Percentiles rank a stretch among this genome's conserved stretches.
Evolutionary conservation across 2,888 invertebrate species (phyloP).

Genomic region (Anthophora plumipes): DNA sequence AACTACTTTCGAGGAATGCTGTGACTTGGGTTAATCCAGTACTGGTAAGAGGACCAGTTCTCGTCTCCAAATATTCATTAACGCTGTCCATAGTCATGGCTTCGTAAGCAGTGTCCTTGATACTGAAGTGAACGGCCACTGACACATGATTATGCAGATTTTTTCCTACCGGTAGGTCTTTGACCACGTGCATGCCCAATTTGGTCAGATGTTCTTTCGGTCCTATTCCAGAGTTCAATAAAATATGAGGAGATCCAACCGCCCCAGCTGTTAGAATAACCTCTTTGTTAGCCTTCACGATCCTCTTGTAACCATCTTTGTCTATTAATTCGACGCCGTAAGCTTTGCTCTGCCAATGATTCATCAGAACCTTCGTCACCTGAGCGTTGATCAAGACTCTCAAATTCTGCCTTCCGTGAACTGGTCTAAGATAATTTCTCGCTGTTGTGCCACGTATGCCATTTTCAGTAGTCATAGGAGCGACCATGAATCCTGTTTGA

Average conservation of each 20-base stretch:
- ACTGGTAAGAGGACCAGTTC: conserved; percentile 83
- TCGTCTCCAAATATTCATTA: conserved; percentile 79
- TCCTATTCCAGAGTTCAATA: conserved; percentile 86
- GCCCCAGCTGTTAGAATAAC: conserved; percentile 86
- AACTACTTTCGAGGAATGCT: conserved; percentile 82
- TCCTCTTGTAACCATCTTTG: conserved; percentile 80
- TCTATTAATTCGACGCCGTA: conserved; percentile 86
- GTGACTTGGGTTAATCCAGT: conserved; percentile 85
- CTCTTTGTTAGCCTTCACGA: conserved; percentile 85
- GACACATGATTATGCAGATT: conserved; percentile 83
- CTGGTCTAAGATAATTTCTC: conserved; percentile 85
- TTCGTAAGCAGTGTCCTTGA: conserved; percentile 77
- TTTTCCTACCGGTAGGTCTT: conserved; percentile 81
- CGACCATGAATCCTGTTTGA: conserved; percentile 84
- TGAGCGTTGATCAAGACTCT: conserved; percentile 85
- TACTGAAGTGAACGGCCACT: conserved; percentile 77
- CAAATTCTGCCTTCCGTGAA: conserved; percentile 83
- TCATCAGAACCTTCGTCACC: conserved; percentile 83
- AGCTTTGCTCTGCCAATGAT: conserved; percentile 84
- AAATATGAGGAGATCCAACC: conserved; percentile 86
- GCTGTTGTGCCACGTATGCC: conserved; percentile 86
- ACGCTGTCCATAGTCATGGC: conserved; percentile 78
- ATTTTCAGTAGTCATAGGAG: conserved; percentile 83
- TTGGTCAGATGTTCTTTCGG: conserved; percentile 83
- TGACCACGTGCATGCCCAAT: conserved; percentile 75